phyloP scores from a whole-genome alignment of 2,797 vertebrate species.

The Sebastes ruberrimus region DNA sequence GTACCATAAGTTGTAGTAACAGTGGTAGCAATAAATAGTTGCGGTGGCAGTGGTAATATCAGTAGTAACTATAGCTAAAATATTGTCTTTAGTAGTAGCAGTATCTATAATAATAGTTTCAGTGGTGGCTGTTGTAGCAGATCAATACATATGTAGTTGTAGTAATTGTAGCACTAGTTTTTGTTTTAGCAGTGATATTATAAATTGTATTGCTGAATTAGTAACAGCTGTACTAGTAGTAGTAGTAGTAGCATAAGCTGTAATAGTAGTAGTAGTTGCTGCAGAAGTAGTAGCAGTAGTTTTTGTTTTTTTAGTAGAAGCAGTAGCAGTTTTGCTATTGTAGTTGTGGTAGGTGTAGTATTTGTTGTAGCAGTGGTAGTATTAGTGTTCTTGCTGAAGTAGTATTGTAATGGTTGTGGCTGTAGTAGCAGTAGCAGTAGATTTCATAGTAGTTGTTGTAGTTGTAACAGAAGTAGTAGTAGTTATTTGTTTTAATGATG shows the following conservation, averaged over 20 bases:
- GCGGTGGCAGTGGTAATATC: not conserved
- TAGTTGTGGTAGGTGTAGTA: not conserved
- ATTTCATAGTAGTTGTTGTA: not conserved
- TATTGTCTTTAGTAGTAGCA: no score
- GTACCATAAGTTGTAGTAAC: no score
- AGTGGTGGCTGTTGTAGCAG: no score
- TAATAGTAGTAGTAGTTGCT: not conserved
- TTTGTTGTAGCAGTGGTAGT: not conserved
- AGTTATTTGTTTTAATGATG: not conserved
- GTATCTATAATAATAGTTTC: no score
- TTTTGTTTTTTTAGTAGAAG: not conserved
- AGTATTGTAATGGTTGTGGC: not conserved
- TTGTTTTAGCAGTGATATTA: not conserved
- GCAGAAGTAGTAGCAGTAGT: not conserved
- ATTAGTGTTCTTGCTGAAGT: not conserved
- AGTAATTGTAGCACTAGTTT: not conserved
- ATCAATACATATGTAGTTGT: not conserved
- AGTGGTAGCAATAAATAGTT: no score
- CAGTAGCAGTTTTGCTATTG: not conserved
- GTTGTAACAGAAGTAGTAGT: not conserved
- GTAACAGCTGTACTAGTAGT: not conserved
- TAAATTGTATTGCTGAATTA: not conserved
- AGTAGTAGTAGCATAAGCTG: not conserved
- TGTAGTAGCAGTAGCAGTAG: not conserved
- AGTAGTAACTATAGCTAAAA: not conserved